Evolutionary conservation across 2,888 invertebrate genomes (phyloP), one percentile per base, ranked within the genome.

Genomic region (Agrilus mali): DNA sequence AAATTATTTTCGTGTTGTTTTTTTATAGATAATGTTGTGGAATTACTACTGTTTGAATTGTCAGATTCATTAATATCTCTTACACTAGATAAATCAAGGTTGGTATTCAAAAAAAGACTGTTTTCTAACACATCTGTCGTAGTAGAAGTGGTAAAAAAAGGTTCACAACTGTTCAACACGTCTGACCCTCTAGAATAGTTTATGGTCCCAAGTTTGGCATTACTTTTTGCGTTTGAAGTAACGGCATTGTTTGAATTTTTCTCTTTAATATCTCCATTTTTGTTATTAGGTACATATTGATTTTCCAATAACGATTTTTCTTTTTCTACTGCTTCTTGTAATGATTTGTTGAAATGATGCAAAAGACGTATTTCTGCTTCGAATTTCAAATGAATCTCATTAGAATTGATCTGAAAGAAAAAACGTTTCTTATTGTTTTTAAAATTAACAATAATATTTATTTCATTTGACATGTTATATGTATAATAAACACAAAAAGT

Each of bases 311-410:
- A 41, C 8, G 56, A 53, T 54, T 56, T 17, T 56, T 63, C 65
- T 50, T 74, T 69, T 59, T 78, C 77, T 42, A 77, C 70, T 33
- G 72, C 66, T 57, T 76, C 75, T 36, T 68, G 63, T 22, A 77
- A 55, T 1, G 76, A 75, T 56, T 77, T 71, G 46, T 77, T 75
- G 54, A 76, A 73, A 38, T 75, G 72, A 51, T 78, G 77, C 34
- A 78, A 59, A 36, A 75, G 66, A 59, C 74, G 74, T 38, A 78
- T 65, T 60, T 77, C 77, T 0, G 76, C 72, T 56, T 74, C 72
- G 54, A 78, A 73, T 55, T 74, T 73, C 53, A 73, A 65, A 58
- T 76, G 74, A 40, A 78, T 68, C 38, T 74, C 71, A 47, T 69
- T 69, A 7, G 75, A 50, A 45, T 54, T 57, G 37, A 51, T 50